These are phyloP conservation scores for Dromaius novaehollandiae DNA, from an alignment of 2,113 vertebrate species.

Conservation along the genomic window DNA sequence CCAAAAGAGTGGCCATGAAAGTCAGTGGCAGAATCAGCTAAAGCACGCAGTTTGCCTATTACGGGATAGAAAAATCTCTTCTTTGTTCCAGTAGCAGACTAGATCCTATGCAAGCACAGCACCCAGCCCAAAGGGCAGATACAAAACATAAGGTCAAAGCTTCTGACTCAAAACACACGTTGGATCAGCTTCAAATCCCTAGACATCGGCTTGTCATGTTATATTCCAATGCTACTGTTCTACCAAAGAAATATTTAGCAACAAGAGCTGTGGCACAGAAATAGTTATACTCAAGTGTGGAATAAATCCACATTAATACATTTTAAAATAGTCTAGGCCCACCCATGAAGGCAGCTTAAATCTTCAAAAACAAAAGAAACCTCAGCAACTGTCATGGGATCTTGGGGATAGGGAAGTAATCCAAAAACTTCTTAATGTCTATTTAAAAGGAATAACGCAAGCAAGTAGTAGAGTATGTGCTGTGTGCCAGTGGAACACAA, in stretches of 20 bases:
- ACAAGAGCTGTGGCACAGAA: neutral
- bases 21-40: neutral
- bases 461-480: neutral
- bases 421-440: neutral
- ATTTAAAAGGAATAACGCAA: neutral
- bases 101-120: neutral
- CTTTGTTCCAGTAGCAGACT: neutral
- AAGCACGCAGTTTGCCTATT: neutral
- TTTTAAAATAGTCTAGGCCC: conserved; percentile 30
- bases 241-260: neutral
- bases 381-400: conserved; percentile 7
- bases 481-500: neutral
- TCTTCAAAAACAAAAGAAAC: conserved; percentile 25
- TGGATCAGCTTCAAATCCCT: neutral
- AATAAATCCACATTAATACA: neutral
- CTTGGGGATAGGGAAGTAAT: neutral
- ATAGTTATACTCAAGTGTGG: neutral
- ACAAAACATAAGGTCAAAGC: neutral
- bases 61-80: neutral
- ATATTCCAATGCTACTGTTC: neutral
- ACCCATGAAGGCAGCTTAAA: conserved; percentile 21
- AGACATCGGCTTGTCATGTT: neutral
- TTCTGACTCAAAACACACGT: neutral
- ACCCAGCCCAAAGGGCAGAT: neutral
- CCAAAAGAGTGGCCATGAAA: neutral